Conservation (phyloP, 2,797 vertebrate genomes). For the Tachyglossus aculeatus region DNA sequence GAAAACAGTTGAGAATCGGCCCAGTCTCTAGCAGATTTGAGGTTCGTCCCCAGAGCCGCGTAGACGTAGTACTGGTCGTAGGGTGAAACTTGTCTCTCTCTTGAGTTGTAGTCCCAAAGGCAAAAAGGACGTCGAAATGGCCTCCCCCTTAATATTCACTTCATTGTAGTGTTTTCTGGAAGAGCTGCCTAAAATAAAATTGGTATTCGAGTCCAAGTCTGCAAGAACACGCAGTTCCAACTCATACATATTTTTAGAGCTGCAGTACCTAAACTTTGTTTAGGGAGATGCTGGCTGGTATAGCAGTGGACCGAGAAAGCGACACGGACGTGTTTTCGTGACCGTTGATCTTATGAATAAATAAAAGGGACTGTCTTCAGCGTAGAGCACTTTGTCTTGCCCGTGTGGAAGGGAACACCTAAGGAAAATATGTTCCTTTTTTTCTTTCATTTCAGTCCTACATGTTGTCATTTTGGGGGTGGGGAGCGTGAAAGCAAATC, state of each 20-base stretch:
- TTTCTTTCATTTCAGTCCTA: conserved; percentile 43
- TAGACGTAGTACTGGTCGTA: too few species aligned
- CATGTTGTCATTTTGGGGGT: conserved; percentile 11
- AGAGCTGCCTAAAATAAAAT: neutral
- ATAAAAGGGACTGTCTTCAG: conserved; percentile 6
- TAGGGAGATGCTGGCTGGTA: neutral
- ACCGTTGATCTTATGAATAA: conserved; percentile 14
- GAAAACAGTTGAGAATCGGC: neutral
- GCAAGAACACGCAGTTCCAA: neutral
- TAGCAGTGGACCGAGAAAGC: conserved; percentile 1
- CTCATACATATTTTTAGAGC: neutral
- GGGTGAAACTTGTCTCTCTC: too few species aligned
- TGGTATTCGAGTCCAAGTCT: neutral
- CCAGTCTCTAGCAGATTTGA: neutral
- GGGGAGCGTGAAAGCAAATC: conserved; percentile 4
- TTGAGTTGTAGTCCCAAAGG: too few species aligned
- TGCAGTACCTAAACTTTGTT: neutral
- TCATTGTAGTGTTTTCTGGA: neutral
- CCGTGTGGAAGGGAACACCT: conserved; percentile 17
- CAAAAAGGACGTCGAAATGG: neutral
- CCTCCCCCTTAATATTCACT: neutral
- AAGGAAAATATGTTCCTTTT: conserved; percentile 6
- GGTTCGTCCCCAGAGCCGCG: neutral
- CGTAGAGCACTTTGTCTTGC: conserved; percentile 5
- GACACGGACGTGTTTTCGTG: neutral